Percentiles rank a stretch among this genome's conserved stretches.
Conservation (phyloP, 2,888 invertebrate genomes). For the Apeira syringaria region DNA sequence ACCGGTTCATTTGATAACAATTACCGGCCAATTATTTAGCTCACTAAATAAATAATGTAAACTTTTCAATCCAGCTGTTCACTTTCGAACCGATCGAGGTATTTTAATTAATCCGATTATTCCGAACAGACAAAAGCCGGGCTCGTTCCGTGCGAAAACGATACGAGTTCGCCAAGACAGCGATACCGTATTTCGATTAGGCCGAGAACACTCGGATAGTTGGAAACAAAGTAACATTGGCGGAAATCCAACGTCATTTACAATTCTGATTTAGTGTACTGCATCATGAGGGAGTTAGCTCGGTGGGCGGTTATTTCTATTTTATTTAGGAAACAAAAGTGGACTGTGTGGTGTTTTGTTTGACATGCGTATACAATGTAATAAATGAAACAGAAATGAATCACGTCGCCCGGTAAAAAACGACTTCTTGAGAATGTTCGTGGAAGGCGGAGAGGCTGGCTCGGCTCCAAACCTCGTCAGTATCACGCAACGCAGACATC, state of each 20-base stretch:
- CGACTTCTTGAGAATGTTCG: slow-evolving; percentile 45
- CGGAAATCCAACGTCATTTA: slow-evolving; percentile 71
- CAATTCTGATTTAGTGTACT: slow-evolving; percentile 66
- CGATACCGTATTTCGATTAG: slow-evolving; percentile 55
- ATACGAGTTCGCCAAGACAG: slow-evolving; percentile 37
- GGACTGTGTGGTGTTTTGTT: slow-evolving; percentile 40
- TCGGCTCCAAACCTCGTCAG: slow-evolving; percentile 59
- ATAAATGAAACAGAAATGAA: slow-evolving; percentile 50
- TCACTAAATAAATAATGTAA: slow-evolving; percentile 23
- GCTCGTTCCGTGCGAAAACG: slow-evolving; percentile 23
- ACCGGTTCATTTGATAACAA: slow-evolving; percentile 36
- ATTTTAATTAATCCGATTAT: slow-evolving; percentile 29
- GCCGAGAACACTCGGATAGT: slow-evolving; percentile 55
- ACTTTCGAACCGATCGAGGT: slow-evolving; percentile 27
- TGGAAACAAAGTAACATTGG: slow-evolving; percentile 72
- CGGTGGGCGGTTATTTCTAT: slow-evolving; percentile 28
- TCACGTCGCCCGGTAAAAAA: slow-evolving; percentile 46
- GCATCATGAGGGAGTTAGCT: slow-evolving; percentile 56
- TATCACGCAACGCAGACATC: slow-evolving; percentile 63
- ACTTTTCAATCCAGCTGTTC: slow-evolving; percentile 33
- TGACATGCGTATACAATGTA: slow-evolving; percentile 46
- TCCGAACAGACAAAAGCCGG: slow-evolving; percentile 12
- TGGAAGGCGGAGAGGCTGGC: slow-evolving; percentile 58
- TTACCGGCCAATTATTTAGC: slow-evolving; percentile 54
- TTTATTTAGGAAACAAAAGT: slow-evolving; percentile 36